Evolutionary conservation across 2,888 invertebrate genomes (phyloP).

Genomic region (Rhogogaster chlorosoma): DNA sequence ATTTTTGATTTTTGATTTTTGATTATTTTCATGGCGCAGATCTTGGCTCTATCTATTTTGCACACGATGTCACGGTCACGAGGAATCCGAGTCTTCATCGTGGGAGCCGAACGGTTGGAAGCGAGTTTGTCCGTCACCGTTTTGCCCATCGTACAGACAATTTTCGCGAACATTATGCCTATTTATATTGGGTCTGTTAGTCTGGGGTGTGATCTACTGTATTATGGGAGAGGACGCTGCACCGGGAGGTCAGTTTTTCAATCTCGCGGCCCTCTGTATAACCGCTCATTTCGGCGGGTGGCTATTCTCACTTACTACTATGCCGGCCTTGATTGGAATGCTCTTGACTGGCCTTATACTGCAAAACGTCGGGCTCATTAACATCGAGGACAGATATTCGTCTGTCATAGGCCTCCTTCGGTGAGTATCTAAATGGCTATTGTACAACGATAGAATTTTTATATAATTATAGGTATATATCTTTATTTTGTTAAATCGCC

Average conservation of each 20-base stretch:
- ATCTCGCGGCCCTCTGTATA: constrained; percentile 87
- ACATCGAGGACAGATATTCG: constrained; percentile 84
- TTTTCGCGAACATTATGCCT: constrained; percentile 89
- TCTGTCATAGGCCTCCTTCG: constrained; percentile 86
- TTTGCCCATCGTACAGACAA: constrained; percentile 91
- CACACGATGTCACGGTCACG: constrained; percentile 88
- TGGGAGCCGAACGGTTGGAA: constrained; percentile 93
- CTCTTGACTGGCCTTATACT: constrained; percentile 89
- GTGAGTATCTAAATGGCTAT: too few relatives aligned
- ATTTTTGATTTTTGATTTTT: not conserved
- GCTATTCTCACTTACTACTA: constrained; percentile 87
- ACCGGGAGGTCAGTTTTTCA: constrained; percentile 91
- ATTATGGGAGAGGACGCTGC: constrained; percentile 89
- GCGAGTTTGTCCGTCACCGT: constrained; percentile 89
- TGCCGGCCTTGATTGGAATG: constrained; percentile 94
- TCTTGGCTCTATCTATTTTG: constrained; percentile 93
- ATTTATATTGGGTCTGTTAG: constrained; percentile 85
- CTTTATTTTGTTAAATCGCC: not conserved
- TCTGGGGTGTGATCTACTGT: constrained; percentile 89
- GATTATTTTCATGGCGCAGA: constrained; percentile 76
- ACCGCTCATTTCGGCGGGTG: constrained; percentile 91
- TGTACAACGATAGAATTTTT: not conserved
- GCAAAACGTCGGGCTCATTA: constrained; percentile 87
- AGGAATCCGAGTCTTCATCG: constrained; percentile 84
- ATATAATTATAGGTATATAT: not conserved